A percentile compares a stretch with the other conserved stretches of the same genome.
Evolutionary conservation across 2,113 vertebrate genomes (phyloP).

Genomic region (Salvator merianae): DNA sequence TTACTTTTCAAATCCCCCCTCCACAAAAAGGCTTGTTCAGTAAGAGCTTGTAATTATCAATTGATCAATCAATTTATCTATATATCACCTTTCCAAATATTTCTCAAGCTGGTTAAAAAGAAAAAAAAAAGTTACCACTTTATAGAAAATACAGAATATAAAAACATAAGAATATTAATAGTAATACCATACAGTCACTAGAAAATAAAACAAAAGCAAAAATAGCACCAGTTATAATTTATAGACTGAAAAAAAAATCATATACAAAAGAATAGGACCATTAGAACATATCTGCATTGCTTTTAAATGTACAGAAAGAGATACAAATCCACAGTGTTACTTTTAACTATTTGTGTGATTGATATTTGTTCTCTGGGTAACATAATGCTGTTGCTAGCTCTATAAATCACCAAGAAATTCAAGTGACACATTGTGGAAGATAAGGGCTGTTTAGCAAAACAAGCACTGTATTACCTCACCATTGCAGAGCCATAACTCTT

Average conservation of each 20-base stretch:
- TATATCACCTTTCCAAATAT: too few relatives aligned
- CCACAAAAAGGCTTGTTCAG: not conserved
- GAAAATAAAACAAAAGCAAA: too few relatives aligned
- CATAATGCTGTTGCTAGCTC: conserved; percentile 35
- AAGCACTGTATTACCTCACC: conserved; percentile 25
- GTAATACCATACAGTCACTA: too few relatives aligned
- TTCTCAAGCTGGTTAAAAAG: too few relatives aligned
- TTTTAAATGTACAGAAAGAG: not conserved
- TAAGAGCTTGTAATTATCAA: not conserved
- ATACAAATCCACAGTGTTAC: conserved; percentile 5
- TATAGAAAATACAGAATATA: too few relatives aligned
- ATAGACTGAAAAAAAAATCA: not conserved
- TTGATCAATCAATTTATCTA: too few relatives aligned
- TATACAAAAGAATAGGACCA: not conserved
- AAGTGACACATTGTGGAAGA: conserved; percentile 38
- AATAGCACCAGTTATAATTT: not conserved
- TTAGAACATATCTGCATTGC: not conserved
- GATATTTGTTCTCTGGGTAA: conserved; percentile 36
- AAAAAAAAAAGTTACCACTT: too few relatives aligned
- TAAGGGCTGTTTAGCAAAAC: conserved; percentile 28
- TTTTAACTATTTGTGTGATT: conserved; percentile 38
- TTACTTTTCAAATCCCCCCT: not conserved
- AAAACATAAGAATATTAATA: too few relatives aligned
- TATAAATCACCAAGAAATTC: conserved; percentile 45
- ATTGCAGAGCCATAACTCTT: conserved; percentile 36